A percentile compares a stretch with the other conserved stretches of the same genome.
These are phyloP conservation scores for Sthenelais limicola DNA, from an alignment of 2,888 invertebrate species.

Conservation along the genomic window DNA sequence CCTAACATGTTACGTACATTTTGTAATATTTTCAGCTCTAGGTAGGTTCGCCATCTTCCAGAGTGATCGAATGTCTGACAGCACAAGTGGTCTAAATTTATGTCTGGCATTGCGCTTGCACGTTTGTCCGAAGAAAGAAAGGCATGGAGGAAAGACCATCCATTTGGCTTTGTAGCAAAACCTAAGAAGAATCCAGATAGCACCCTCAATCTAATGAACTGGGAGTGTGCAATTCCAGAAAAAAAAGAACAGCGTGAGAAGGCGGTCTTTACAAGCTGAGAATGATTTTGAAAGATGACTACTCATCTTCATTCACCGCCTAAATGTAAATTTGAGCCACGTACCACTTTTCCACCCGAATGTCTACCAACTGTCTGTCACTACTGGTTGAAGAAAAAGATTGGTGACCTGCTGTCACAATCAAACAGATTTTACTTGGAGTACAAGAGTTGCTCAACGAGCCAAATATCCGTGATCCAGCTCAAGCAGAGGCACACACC, in stretches of 20 bases:
- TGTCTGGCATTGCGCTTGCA: conserved; percentile 98
- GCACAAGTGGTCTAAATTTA: too few species aligned
- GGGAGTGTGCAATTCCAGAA: conserved; percentile 99
- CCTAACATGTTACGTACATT: too few species aligned
- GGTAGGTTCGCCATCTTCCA: too few species aligned
- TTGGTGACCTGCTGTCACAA: conserved; percentile 98
- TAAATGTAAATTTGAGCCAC: too few species aligned
- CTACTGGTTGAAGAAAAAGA: conserved; percentile 98
- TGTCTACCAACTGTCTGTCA: conserved; percentile 94
- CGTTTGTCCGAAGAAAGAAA: conserved; percentile 98
- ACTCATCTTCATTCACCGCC: conserved; percentile 98
- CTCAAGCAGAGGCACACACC: conserved; percentile 99
- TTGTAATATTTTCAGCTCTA: too few species aligned
- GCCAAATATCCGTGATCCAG: conserved; percentile 98
- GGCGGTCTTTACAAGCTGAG: conserved; percentile 94
- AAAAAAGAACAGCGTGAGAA: conserved; percentile 97
- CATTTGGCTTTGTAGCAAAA: conserved; percentile 95
- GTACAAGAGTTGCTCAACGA: conserved; percentile 98
- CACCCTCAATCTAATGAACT: conserved; percentile 95
- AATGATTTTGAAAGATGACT: conserved; percentile 99
- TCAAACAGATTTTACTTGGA: conserved; percentile 97
- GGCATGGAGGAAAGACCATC: conserved; percentile 99
- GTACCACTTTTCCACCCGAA: conserved; percentile 99
- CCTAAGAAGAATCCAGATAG: conserved; percentile 97
- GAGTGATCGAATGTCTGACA: too few species aligned